phyloP scores from a whole-genome alignment of 2,888 invertebrate genomes.

The Nymphalis polychloros region DNA sequence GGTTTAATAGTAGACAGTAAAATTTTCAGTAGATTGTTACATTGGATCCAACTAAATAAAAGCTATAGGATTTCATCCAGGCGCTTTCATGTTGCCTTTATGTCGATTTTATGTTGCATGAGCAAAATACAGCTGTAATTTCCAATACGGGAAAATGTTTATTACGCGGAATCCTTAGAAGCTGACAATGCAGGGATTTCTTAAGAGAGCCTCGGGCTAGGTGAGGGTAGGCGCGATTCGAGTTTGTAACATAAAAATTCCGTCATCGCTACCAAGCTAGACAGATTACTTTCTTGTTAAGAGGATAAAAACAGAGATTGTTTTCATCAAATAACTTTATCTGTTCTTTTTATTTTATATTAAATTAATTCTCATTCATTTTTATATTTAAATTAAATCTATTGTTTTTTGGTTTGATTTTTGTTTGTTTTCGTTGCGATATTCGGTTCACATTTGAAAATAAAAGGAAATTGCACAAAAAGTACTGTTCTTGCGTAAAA shows the following conservation, averaged over 20 bases:
- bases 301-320: conserved; percentile 78
- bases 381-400: background rate
- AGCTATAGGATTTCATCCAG: conserved; percentile 61
- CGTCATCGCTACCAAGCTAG: conserved; percentile 78
- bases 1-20: conserved; percentile 65
- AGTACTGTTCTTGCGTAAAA: conserved; percentile 33
- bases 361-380: conserved; percentile 12
- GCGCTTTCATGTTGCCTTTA: conserved; percentile 72
- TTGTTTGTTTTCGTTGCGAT: conserved; percentile 16
- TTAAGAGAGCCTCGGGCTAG: conserved; percentile 74
- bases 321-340: conserved; percentile 73
- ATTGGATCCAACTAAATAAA: conserved; percentile 73
- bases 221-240: conserved; percentile 78
- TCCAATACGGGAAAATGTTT: conserved; percentile 76
- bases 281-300: conserved; percentile 82
- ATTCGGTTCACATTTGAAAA: conserved; percentile 21
- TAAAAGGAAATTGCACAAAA: conserved; percentile 34
- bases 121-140: conserved; percentile 77
- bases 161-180: conserved; percentile 76
- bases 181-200: conserved; percentile 77
- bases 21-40: conserved; percentile 75
- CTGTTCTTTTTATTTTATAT: conserved; percentile 47
- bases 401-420: conserved; percentile 8
- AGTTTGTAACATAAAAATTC: conserved; percentile 81
- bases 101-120: conserved; percentile 76